A percentile compares a stretch with the other conserved stretches of the same genome.
These are phyloP conservation scores for Poeciliopsis prolifica DNA, from an alignment of 2,113 vertebrate genomes.

Conservation along the genomic window DNA sequence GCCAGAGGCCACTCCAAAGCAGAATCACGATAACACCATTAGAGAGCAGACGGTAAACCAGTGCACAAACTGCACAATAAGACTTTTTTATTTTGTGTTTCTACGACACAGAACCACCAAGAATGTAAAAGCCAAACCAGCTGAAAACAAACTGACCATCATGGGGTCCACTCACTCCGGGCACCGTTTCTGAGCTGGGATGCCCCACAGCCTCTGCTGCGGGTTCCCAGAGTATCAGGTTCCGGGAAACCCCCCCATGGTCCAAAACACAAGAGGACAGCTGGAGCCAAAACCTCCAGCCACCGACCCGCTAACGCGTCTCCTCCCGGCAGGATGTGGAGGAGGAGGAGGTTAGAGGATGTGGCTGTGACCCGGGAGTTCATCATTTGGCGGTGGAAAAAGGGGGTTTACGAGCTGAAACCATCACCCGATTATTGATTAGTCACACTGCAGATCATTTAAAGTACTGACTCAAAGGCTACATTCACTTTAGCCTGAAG, in stretches of 20 bases:
- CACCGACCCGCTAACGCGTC: slow-evolving; percentile 53
- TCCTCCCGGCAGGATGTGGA: slow-evolving; percentile 39
- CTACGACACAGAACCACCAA: slow-evolving; percentile 49
- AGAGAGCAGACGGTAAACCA: slow-evolving; percentile 37
- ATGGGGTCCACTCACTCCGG: slow-evolving; percentile 58
- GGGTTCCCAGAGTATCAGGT: slow-evolving; percentile 82
- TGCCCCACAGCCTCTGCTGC: slow-evolving; percentile 75
- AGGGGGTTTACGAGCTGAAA: not conserved
- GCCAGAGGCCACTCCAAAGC: slow-evolving; percentile 53
- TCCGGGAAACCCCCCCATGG: slow-evolving; percentile 76
- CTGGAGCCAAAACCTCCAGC: slow-evolving; percentile 73
- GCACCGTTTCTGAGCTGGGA: slow-evolving; percentile 75
- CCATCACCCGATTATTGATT: not conserved
- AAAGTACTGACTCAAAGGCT: not conserved
- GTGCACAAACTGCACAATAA: slow-evolving; percentile 46
- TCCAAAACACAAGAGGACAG: slow-evolving; percentile 68
- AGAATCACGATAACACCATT: slow-evolving; percentile 25
- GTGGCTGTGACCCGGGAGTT: slow-evolving; percentile 28
- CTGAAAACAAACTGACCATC: slow-evolving; percentile 66
- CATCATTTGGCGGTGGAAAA: slow-evolving; percentile 11
- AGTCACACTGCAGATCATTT: not conserved
- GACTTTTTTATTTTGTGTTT: slow-evolving; percentile 40
- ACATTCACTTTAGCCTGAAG: no score
- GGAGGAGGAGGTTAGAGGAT: slow-evolving; percentile 51
- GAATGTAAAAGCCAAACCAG: slow-evolving; percentile 57